Percentiles rank a stretch among this genome's conserved stretches.
phyloP scores from a whole-genome alignment of 2,888 invertebrate species.

The Epirrhoe alternata region DNA sequence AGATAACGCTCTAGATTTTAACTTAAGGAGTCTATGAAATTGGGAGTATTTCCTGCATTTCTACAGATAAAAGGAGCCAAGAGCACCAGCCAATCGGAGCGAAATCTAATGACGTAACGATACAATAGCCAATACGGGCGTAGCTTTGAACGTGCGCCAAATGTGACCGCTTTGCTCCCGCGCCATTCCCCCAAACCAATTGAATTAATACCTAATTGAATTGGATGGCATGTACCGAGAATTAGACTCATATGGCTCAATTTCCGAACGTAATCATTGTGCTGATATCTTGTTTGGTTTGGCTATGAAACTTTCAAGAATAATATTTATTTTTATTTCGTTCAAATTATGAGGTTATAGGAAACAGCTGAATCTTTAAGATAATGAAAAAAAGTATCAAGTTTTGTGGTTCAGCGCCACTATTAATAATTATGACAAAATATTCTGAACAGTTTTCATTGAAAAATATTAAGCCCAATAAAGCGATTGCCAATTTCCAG shows the following conservation, averaged over 20 bases:
- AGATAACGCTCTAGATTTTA: no score
- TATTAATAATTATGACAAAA: no score
- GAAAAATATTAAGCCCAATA: no score
- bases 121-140: slow-evolving; percentile 30
- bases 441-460: no score
- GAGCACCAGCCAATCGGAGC: slow-evolving; percentile 26
- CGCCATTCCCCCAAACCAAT: slow-evolving; percentile 26
- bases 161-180: slow-evolving; percentile 22
- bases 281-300: slow-evolving; percentile 11
- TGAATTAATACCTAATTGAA: slow-evolving; percentile 39
- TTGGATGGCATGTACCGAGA: slow-evolving; percentile 21
- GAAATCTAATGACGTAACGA: slow-evolving; percentile 35
- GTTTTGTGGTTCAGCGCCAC: no score
- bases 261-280: slow-evolving; percentile 19
- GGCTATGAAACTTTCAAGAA: not conserved
- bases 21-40: not conserved
- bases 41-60: slow-evolving; percentile 1
- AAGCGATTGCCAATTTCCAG: no score
- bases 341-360: not conserved
- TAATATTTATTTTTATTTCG: not conserved
- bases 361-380: not conserved
- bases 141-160: slow-evolving; percentile 33
- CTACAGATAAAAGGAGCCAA: slow-evolving; percentile 20
- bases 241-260: slow-evolving; percentile 28
- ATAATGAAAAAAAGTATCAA: no score